A percentile compares a stretch with the other conserved stretches of the same genome.
Evolutionary conservation across 1,140 invertebrate species (phyloP).

Genomic region (Stenopsyche tienmushanensis): DNA sequence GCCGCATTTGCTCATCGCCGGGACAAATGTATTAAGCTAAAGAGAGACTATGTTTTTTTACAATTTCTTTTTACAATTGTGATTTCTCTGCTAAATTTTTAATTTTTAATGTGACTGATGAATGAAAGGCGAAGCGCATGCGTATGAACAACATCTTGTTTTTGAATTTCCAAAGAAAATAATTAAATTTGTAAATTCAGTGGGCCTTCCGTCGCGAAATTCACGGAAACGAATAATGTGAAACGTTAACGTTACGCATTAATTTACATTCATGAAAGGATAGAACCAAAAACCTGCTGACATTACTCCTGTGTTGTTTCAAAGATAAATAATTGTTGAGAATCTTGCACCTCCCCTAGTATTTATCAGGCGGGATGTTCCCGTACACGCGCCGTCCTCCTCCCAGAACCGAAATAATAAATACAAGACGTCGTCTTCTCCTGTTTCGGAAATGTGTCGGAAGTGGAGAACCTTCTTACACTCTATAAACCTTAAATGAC

Average conservation of each 20-base stretch:
- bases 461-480: no score
- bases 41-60: no score
- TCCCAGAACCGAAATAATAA: neutral
- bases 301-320: conserved; percentile 17
- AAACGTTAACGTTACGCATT: conserved; percentile 16
- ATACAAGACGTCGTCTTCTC: neutral
- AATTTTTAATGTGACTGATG: no score
- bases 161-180: neutral
- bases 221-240: conserved; percentile 15
- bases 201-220: neutral
- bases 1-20: no score
- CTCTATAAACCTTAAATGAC: no score
- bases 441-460: neutral
- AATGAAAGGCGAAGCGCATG: no score
- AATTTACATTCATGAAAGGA: conserved; percentile 22
- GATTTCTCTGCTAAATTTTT: no score
- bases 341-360: neutral
- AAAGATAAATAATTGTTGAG: conserved; percentile 20
- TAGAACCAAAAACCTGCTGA: conserved; percentile 4
- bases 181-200: neutral
- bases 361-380: conserved; percentile 1
- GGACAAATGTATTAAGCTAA: no score
- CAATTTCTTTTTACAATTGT: no score
- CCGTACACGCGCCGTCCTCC: neutral
- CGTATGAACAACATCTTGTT: neutral